Base-by-base conservation (phyloP, 2,113 vertebrate species). In the Antechinus flavipes region DNA sequence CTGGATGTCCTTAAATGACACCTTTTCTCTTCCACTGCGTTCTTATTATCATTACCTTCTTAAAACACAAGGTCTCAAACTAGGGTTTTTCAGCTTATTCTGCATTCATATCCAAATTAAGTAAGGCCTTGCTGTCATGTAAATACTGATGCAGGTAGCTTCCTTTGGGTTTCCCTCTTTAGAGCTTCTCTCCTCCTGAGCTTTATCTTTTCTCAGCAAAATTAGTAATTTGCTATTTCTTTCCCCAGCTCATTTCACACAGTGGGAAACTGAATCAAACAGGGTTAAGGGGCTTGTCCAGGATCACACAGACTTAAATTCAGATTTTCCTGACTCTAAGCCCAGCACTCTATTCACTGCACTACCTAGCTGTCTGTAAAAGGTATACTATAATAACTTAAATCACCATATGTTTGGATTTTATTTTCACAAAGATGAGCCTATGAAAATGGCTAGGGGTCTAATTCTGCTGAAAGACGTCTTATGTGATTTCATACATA, bases 371-470 rank as follows among this genome's bases (percentile, higher is more conserved):
- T 68, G 30, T 35, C 61, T 12, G 35, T 68, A 14, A 68, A 68
- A 68, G 61, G 61, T 16, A 68, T 35, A n/a, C 30, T 68, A 68
- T 35, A n/a, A 35, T 30, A 68, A 35, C 1, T 16, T 68, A n/a
- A 35, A n/a, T 42, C 16, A 42, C 68, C 68, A 76, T 76, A 22
- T 42, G 35, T n/a, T 76, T 68, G 6, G 30, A n/a, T 49, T 19
- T 5, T 35, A 16, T 16, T 92, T 96, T 47, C 95, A 91, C 91
- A 24, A 22, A 26, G 95, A 46, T 26, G 5, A 93, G 90, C 35
- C 30, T 91, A 53, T 50, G 52, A 94, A 23, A 58, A 92, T 2
- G 42, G 27, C 16, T 46, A 61, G 49, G 92, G 97, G 89, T 53
- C 35, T 50, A 54, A 92, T 97, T 93, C 47, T 61, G 12, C 5